phyloP scores from a whole-genome alignment of 64 coral and sea anemone genomes.

The Dendrophyllia cribrosa region DNA sequence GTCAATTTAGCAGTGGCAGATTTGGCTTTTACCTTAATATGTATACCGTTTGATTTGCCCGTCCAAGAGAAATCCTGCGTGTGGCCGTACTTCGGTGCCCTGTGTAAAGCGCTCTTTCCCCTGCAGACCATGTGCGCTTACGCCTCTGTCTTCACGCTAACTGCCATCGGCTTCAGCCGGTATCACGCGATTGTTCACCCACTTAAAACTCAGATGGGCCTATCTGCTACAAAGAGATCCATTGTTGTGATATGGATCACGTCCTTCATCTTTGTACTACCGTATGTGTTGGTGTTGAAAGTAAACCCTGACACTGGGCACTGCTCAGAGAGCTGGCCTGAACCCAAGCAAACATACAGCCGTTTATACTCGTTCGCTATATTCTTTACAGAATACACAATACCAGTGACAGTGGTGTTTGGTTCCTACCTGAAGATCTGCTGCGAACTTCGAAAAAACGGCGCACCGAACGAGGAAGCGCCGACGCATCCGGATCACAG shows the following conservation, averaged over 20 bases:
- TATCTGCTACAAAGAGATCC: conserved; percentile 46
- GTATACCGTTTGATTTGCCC: conserved; percentile 87
- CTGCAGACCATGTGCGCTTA: conserved; percentile 85
- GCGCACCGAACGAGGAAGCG: background rate
- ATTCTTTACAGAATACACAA: conserved; percentile 72
- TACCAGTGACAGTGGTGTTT: conserved; percentile 75
- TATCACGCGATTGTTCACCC: conserved; percentile 83
- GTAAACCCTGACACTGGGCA: conserved; percentile 51
- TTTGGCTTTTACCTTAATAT: conserved; percentile 84
- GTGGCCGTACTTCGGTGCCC: conserved; percentile 75
- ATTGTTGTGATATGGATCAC: conserved; percentile 70
- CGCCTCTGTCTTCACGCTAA: conserved; percentile 77
- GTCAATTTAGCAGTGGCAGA: conserved; percentile 81
- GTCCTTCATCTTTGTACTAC: conserved; percentile 73
- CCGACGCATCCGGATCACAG: conserved; percentile 3
- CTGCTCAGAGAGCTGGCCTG: conserved; percentile 81
- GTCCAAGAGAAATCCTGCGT: conserved; percentile 73
- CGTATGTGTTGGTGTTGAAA: conserved; percentile 65
- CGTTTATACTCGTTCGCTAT: conserved; percentile 70
- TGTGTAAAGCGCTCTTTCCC: conserved; percentile 82
- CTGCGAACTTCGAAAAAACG: conserved; percentile 38
- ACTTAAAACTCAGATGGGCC: conserved; percentile 67
- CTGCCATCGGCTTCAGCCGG: conserved; percentile 81
- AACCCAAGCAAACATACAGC: conserved; percentile 40
- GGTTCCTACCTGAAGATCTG: conserved; percentile 79